Evolutionary conservation across 1,140 invertebrate species (phyloP).

Genomic region (Drosophila navojoa): DNA sequence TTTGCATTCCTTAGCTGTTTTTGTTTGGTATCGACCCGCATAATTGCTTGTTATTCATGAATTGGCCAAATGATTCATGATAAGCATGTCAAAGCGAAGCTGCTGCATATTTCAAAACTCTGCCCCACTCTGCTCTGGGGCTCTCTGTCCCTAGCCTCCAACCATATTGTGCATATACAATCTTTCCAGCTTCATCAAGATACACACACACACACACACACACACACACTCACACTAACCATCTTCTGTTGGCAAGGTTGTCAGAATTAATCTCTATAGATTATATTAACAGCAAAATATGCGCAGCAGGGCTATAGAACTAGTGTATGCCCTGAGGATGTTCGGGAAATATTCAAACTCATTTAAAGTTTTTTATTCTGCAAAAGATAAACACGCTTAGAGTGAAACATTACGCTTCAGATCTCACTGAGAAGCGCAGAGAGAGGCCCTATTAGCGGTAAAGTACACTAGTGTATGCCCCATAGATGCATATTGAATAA

Average conservation of each 20-base stretch:
- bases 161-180: too few species aligned
- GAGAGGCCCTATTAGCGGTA: background rate
- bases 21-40: conserved; percentile 46
- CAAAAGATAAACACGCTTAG: background rate
- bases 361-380: too few species aligned
- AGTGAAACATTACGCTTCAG: background rate
- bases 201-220: background rate
- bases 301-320: background rate
- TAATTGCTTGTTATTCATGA: conserved; percentile 78
- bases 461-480: too few species aligned
- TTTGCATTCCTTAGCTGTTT: conserved; percentile 29
- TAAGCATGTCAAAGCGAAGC: conserved; percentile 41
- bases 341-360: too few species aligned
- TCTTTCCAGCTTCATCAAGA: conserved; percentile 22
- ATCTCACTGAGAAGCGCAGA: background rate
- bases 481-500: too few species aligned
- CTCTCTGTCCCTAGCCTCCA: background rate
- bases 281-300: conserved; percentile 36
- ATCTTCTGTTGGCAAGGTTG: conserved; percentile 17
- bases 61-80: conserved; percentile 57
- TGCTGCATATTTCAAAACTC: conserved; percentile 31
- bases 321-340: too few species aligned
- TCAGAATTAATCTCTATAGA: conserved; percentile 51
- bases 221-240: background rate
- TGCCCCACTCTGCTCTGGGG: background rate